Evolutionary conservation across 2,888 invertebrate genomes (phyloP), one percentile per base, ranked within the genome.

Genomic region (Volucella inanis): DNA sequence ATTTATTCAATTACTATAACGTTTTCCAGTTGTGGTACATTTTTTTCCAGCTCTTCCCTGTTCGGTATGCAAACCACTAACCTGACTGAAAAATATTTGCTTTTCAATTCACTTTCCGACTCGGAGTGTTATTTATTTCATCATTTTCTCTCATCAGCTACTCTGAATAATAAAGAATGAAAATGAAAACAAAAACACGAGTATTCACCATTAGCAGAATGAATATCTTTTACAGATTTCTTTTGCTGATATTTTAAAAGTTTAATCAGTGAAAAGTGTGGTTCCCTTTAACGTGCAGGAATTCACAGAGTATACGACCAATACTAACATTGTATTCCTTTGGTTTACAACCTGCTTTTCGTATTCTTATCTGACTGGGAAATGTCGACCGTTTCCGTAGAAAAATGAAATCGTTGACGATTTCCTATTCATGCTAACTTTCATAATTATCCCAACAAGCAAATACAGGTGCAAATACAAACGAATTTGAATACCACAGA

Each of bases 381-480:
- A n/a, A 22, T 45, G 59, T 50, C 65, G 43, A 52, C 8, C 12
- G 55, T 43, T 62, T 55, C 43, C 49, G 70, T 70, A 31, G 31
- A 57, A 68, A 67, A 49, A 52, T 45, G n/a, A 10, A 55, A 14
- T 9, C 22, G 72, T 45, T 78, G 62, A 52, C 57, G 61, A 83
- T 64, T 52, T 50, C 50, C 68, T 72, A 64, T 83, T 68, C 68
- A 83, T 50, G 65, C 57, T 45, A 54, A 49, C 41, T 55, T 68
- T 72, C 14, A 57, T 83, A 74, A 78, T 83, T 68, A 78, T 74
- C 62, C 70, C 22, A 57, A 15, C 62, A 68, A 74, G 67, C 62
- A 74, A 43, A 65, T 31, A 31, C 31, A 31, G 31, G 43, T 62
- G 54, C 12, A 9, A 52, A 39, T 2, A 15, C n/a, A 47, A 50